Evolutionary conservation across 2,113 vertebrate species (phyloP).

Genomic region (Eonycteris spelaea): DNA sequence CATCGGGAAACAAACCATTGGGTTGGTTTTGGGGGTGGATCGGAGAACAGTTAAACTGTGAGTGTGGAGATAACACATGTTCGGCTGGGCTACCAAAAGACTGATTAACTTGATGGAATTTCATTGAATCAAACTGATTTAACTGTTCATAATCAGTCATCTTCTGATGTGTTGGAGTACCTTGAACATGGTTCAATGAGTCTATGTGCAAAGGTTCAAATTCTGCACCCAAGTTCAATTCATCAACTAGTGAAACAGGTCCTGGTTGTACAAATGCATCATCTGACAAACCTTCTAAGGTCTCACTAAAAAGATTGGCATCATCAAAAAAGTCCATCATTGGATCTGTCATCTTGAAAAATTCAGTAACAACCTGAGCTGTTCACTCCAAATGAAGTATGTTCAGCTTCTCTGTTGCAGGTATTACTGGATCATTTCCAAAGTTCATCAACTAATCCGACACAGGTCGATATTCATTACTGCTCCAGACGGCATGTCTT

Average conservation of each 20-base stretch:
- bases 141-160: conserved; percentile 90
- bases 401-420: conserved; percentile 69
- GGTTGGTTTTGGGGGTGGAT: conserved; percentile 89
- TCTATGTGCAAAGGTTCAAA: conserved; percentile 96
- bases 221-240: conserved; percentile 93
- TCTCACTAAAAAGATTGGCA: conserved; percentile 94
- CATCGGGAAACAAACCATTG: conserved; percentile 94
- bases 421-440: conserved; percentile 75
- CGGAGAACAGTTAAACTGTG: conserved; percentile 90
- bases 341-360: conserved; percentile 88
- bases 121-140: conserved; percentile 90
- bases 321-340: conserved; percentile 99
- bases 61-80: conserved; percentile 88
- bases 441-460: conserved; percentile 80
- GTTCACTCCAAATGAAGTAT: conserved; percentile 80
- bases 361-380: conserved; percentile 66
- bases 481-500: conserved; percentile 66
- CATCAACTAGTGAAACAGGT: conserved; percentile 95
- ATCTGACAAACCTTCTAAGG: conserved; percentile 93
- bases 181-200: conserved; percentile 88
- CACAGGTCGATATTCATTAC: conserved; percentile 78
- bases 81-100: conserved; percentile 86
- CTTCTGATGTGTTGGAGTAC: conserved; percentile 85
- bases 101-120: conserved; percentile 89
- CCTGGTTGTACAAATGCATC: conserved; percentile 92